Conservation (phyloP, 2,797 vertebrate genomes). For the Catostomus latipinnis region DNA sequence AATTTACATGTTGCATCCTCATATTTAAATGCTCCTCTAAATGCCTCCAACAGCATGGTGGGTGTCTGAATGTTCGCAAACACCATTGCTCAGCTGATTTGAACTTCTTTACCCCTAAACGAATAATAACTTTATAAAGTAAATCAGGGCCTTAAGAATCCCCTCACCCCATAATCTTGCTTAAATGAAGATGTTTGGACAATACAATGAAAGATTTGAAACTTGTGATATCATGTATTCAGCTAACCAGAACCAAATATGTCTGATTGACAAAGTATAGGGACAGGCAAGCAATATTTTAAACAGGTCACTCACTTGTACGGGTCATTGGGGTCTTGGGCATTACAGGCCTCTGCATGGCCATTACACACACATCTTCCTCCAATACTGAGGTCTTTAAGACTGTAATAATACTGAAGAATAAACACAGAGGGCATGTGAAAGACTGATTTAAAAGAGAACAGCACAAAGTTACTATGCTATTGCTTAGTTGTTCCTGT, state of each 20-base stretch:
- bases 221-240: background rate
- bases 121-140: too few relatives aligned
- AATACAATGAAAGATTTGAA: background rate
- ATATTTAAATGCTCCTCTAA: too few relatives aligned
- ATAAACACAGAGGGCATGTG: background rate
- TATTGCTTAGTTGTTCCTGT: background rate
- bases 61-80: too few relatives aligned
- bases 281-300: background rate
- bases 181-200: too few relatives aligned
- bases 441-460: background rate
- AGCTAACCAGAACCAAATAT: background rate
- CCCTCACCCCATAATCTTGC: too few relatives aligned
- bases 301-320: slow-evolving; percentile 82
- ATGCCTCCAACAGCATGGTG: too few relatives aligned
- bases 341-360: slow-evolving; percentile 88
- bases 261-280: background rate
- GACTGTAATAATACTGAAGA: slow-evolving; percentile 89
- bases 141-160: too few relatives aligned
- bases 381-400: slow-evolving; percentile 90
- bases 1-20: too few relatives aligned
- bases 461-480: background rate
- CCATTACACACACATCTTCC: slow-evolving; percentile 87
- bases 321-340: slow-evolving; percentile 87
- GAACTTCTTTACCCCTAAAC: too few relatives aligned
- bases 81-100: too few relatives aligned